Evolutionary conservation across 2,113 vertebrate species (phyloP).

Genomic region (Silurus glanis): DNA sequence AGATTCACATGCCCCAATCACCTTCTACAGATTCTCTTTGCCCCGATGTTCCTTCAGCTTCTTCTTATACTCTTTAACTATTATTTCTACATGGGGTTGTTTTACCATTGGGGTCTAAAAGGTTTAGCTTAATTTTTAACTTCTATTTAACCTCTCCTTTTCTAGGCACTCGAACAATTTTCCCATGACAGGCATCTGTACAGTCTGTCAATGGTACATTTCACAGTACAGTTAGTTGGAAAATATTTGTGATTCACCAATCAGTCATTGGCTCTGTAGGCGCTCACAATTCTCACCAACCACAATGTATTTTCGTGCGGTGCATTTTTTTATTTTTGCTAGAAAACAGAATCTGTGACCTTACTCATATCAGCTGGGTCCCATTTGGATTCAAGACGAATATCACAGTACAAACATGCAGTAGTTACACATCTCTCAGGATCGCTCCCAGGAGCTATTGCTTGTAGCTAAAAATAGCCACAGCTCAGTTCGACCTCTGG

Average conservation of each 20-base stretch:
- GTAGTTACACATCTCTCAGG: conserved; percentile 15
- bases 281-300: neutral
- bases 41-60: neutral
- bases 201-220: neutral
- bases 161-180: neutral
- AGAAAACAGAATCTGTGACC: neutral
- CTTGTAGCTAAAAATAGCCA: conserved; percentile 22
- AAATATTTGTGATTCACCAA: neutral
- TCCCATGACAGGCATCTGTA: neutral
- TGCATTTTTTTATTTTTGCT: neutral
- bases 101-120: neutral
- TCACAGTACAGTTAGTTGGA: neutral
- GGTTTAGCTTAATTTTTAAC: neutral
- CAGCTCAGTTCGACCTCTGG: conserved; percentile 38
- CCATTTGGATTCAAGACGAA: conserved; percentile 20
- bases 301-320: neutral
- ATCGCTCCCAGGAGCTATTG: neutral
- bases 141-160: neutral
- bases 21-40: neutral
- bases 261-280: neutral
- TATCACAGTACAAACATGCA: neutral
- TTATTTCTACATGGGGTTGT: neutral
- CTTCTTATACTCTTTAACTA: neutral
- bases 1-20: neutral
- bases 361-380: neutral